Percentiles rank a stretch among this genome's conserved stretches.
Conservation (phyloP, 2,888 invertebrate species). For the Conomelus anceps region DNA sequence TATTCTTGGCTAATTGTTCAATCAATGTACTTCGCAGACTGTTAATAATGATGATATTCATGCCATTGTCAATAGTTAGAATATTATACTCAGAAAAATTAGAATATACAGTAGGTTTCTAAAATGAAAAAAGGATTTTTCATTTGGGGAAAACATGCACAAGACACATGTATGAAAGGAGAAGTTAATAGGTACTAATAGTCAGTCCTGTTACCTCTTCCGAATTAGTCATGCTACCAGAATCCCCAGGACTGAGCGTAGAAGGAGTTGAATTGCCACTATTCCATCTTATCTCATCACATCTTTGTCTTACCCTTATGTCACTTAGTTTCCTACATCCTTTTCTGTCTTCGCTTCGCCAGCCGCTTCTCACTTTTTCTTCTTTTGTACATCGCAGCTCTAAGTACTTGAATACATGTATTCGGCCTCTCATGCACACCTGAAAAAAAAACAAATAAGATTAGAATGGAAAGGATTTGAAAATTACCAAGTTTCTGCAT, state of each 20-base stretch:
- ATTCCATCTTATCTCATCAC: conserved; percentile 29
- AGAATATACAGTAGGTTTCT: no score
- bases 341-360: conserved; percentile 45
- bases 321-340: conserved; percentile 40
- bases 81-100: no score
- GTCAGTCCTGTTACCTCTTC: conserved; percentile 31
- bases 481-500: not conserved
- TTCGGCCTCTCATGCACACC: conserved; percentile 86
- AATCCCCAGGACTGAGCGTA: conserved; percentile 46
- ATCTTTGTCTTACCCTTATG: conserved; percentile 45
- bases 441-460: conserved; percentile 41
- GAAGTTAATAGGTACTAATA: not conserved
- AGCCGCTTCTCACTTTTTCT: conserved; percentile 40
- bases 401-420: conserved; percentile 91
- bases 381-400: conserved; percentile 69
- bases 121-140: conserved; percentile 2
- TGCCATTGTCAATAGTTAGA: no score
- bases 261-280: conserved; percentile 46
- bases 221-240: conserved; percentile 31
- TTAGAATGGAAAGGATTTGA: not conserved
- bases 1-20: no score
- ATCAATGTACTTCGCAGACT: no score
- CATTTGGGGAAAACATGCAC: not conserved
- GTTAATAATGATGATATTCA: no score
- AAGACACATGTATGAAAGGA: not conserved